Evolutionary conservation across 1,140 invertebrate species (phyloP).

Genomic region (Leptopilina clavipes): DNA sequence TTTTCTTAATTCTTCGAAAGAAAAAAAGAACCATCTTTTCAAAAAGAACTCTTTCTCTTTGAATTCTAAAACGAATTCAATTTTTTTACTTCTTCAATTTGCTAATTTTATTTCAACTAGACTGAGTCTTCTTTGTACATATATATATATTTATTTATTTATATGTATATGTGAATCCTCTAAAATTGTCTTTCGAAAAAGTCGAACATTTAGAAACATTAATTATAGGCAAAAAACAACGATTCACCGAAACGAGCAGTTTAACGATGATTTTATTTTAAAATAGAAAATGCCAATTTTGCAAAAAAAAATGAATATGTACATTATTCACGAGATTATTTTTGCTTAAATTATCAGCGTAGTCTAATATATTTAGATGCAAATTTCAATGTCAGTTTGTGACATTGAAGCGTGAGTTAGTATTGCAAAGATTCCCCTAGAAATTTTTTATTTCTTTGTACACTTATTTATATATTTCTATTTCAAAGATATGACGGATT

Average conservation of each 20-base stretch:
- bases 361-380: background rate
- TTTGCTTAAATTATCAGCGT: background rate
- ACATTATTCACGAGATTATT: background rate
- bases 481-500: constrained; percentile 25
- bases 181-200: background rate
- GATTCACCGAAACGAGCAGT: constrained; percentile 25
- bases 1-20: background rate
- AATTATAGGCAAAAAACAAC: background rate
- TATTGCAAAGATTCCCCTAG: constrained; percentile 15
- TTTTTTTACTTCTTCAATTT: constrained; percentile 33
- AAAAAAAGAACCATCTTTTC: background rate
- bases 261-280: background rate
- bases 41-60: background rate
- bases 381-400: background rate
- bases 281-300: background rate
- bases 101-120: constrained; percentile 7
- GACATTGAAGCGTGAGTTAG: background rate
- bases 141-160: background rate
- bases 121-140: background rate
- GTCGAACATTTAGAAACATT: background rate
- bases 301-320: background rate
- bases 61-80: constrained; percentile 60
- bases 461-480: background rate
- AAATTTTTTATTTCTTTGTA: background rate
- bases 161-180: background rate